Conservation (phyloP, 2,797 vertebrate species). For the Tinamus major region DNA sequence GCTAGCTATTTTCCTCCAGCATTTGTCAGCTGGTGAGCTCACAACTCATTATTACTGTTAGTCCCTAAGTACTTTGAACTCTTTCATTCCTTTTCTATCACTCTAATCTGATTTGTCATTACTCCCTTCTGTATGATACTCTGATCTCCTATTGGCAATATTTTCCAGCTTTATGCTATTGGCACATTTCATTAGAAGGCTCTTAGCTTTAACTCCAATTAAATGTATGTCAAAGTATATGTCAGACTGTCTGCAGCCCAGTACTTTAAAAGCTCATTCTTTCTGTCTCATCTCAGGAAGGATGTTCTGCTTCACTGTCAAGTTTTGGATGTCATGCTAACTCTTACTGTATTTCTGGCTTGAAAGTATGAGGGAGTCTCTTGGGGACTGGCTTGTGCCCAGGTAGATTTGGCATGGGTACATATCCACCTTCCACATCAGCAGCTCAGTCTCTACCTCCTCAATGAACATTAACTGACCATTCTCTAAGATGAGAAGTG, state of each 20-base stretch:
- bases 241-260: not conserved
- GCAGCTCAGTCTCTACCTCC: conserved; percentile 28
- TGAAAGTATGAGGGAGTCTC: not conserved
- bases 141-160: not conserved
- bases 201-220: conserved; percentile 15
- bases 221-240: not conserved
- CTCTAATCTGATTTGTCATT: conserved; percentile 2
- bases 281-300: conserved; percentile 4
- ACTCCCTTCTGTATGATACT: not conserved
- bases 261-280: conserved; percentile 25
- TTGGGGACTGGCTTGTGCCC: not conserved
- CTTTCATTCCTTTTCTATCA: conserved; percentile 19
- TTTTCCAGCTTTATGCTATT: not conserved
- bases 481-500: conserved; percentile 3
- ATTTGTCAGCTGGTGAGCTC: not conserved
- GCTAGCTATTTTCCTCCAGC: not conserved
- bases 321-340: not conserved
- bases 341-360: conserved; percentile 4
- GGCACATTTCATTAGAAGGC: conserved; percentile 43
- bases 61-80: not conserved
- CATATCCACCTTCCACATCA: not conserved
- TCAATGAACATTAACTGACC: not conserved
- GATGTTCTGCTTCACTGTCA: not conserved
- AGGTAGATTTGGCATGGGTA: conserved; percentile 1
- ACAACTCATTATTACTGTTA: not conserved